A percentile compares a stretch with the other conserved stretches of the same genome.
Conservation (phyloP, 2,113 vertebrate species). For the Hoplias malabaricus region DNA sequence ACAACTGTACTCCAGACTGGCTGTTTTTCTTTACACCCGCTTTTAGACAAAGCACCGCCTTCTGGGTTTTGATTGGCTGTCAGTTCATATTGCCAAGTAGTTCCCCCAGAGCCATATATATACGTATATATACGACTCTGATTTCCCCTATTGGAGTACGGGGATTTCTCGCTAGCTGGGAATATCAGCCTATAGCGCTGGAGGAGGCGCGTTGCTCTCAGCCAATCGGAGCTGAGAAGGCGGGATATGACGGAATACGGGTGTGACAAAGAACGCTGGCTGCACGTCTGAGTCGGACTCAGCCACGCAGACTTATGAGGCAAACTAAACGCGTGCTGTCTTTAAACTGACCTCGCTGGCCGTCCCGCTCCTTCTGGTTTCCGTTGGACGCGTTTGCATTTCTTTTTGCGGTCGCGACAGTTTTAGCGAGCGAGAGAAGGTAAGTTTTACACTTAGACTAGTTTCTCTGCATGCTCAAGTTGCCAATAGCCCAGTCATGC, state of each 20-base stretch:
- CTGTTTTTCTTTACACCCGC: slow-evolving; percentile 25
- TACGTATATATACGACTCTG: too few species aligned
- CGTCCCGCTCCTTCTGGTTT: not conserved
- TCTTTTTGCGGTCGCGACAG: slow-evolving; percentile 11
- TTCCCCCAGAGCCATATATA: too few species aligned
- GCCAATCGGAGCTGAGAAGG: not conserved
- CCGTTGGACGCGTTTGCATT: slow-evolving; percentile 34
- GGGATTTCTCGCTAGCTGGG: not conserved
- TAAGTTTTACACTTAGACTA: slow-evolving; percentile 60
- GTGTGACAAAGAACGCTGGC: not conserved
- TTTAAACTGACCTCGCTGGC: slow-evolving; percentile 12
- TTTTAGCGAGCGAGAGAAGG: slow-evolving; percentile 43
- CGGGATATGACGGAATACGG: not conserved
- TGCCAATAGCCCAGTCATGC: slow-evolving; percentile 46
- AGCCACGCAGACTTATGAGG: slow-evolving; percentile 54
- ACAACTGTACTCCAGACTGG: slow-evolving; percentile 45
- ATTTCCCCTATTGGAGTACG: not conserved
- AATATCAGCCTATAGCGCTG: not conserved
- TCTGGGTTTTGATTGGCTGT: not conserved
- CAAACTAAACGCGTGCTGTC: slow-evolving; percentile 40
- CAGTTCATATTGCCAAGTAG: not conserved
- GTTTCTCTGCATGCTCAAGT: slow-evolving; percentile 59
- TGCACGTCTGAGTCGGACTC: slow-evolving; percentile 51
- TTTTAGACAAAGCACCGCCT: not conserved
- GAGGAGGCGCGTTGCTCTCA: not conserved